A percentile compares a stretch with the other conserved stretches of the same genome.
These are phyloP conservation scores for Thelohanellus kitauei DNA, from an alignment of 30 jellyfish, hydroid and myxozoan species.

Conservation along the genomic window DNA sequence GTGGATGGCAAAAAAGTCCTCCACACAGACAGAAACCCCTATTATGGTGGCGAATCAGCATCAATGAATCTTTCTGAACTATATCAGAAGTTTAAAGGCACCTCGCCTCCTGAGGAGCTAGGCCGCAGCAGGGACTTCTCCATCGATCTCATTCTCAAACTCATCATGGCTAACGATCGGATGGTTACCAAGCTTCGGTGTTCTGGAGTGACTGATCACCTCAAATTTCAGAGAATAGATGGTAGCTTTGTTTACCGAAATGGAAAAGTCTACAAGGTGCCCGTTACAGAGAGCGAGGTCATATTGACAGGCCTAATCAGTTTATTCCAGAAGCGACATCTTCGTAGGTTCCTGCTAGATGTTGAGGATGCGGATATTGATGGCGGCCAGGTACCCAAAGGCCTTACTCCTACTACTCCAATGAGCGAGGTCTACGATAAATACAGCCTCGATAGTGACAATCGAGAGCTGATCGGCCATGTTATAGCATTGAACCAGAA, in stretches of 20 bases:
- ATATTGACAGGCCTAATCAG: conserved; percentile 80
- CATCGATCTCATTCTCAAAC: conserved; percentile 65
- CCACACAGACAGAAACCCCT: conserved; percentile 82
- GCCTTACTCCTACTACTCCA: conserved; percentile 33
- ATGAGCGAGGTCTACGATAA: conserved; percentile 58
- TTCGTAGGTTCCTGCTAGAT: conserved; percentile 29
- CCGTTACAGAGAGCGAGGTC: conserved; percentile 80
- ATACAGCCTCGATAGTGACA: conserved; percentile 46
- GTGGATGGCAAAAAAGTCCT: conserved; percentile 71
- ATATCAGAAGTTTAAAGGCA: conserved; percentile 26
- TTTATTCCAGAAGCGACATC: conserved; percentile 52
- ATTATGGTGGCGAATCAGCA: conserved; percentile 93
- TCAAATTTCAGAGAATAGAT: conserved; percentile 66
- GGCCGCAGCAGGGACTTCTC: conserved; percentile 89
- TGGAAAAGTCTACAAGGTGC: conserved; percentile 64
- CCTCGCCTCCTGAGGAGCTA: conserved; percentile 20
- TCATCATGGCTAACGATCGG: conserved; percentile 86
- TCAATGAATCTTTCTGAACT: conserved; percentile 46
- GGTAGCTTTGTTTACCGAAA: conserved; percentile 74
- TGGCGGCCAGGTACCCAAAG: conserved; percentile 30
- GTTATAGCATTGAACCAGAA: conserved; percentile 33
- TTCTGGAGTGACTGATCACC: conserved; percentile 75
- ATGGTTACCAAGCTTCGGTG: conserved; percentile 29
- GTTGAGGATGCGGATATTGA: conserved; percentile 19
- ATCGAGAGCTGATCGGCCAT: conserved; percentile 86